Conservation (phyloP, 2,888 invertebrate genomes). For the Sinohyriopsis cumingii region DNA sequence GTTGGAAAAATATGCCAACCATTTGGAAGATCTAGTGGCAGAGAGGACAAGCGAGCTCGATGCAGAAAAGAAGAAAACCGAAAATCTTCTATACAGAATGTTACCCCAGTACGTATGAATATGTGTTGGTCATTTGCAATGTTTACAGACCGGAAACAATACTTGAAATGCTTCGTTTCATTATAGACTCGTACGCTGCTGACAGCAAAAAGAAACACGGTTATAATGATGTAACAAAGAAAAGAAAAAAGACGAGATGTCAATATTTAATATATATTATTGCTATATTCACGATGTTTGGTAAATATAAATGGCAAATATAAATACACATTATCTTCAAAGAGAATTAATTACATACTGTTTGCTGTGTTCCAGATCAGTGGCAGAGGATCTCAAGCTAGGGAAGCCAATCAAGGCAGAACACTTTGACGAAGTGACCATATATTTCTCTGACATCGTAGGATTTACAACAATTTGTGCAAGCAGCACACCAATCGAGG, state of each 20-base stretch:
- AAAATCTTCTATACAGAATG: constrained; percentile 64
- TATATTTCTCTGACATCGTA: constrained; percentile 66
- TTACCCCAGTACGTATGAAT: constrained; percentile 57
- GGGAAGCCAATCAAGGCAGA: constrained; percentile 64
- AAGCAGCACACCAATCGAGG: constrained; percentile 62
- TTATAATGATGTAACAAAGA: no score
- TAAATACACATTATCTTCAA: no score
- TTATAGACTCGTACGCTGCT: no score
- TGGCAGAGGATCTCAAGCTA: constrained; percentile 60
- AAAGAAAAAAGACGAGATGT: no score
- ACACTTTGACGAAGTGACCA: constrained; percentile 63
- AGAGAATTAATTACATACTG: no score
- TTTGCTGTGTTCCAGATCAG: constrained; percentile 48
- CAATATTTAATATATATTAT: no score
- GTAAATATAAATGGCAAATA: no score
- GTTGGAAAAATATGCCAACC: constrained; percentile 65
- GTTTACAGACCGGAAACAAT: no score
- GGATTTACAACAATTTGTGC: constrained; percentile 65
- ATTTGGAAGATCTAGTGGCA: constrained; percentile 64
- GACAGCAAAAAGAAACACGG: no score
- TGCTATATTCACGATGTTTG: no score
- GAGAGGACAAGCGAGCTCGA: constrained; percentile 65
- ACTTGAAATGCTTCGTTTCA: no score
- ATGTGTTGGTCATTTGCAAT: background rate
- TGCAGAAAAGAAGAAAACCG: constrained; percentile 64